A percentile compares a stretch with the other conserved stretches of the same genome.
These are phyloP conservation scores for Reticulitermes lucifugus DNA, from an alignment of 2,888 invertebrate species.

Conservation along the genomic window DNA sequence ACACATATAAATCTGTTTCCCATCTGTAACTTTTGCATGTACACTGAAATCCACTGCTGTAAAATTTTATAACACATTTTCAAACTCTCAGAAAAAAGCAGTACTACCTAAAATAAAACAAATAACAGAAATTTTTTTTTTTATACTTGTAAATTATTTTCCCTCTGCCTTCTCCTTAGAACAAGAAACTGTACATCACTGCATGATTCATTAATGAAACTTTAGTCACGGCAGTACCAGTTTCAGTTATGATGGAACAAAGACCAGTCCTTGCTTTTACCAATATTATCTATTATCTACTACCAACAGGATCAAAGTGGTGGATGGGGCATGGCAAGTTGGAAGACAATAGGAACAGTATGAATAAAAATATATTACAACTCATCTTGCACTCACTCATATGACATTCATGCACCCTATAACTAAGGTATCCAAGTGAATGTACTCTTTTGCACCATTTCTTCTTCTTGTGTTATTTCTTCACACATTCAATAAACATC, in stretches of 20 bases:
- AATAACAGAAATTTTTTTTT: not conserved
- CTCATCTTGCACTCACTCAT: conserved; percentile 34
- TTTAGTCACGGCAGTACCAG: not conserved
- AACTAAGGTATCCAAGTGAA: conserved; percentile 23
- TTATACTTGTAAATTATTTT: not conserved
- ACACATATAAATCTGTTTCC: no score
- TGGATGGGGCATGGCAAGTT: conserved; percentile 30
- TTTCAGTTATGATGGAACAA: not conserved
- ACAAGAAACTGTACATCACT: not conserved
- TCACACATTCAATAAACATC: not conserved
- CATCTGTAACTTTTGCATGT: not conserved
- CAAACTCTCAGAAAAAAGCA: not conserved
- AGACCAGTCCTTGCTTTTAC: conserved; percentile 19
- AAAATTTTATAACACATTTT: not conserved
- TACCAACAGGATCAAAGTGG: conserved; percentile 15
- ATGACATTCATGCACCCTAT: not conserved
- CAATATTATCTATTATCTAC: not conserved
- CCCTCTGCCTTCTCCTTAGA: not conserved
- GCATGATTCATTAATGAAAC: not conserved
- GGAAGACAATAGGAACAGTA: conserved; percentile 51
- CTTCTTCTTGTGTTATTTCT: not conserved
- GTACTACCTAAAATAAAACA: not conserved
- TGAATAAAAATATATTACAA: conserved; percentile 48
- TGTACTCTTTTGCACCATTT: conserved; percentile 13
- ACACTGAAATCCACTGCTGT: not conserved